phyloP scores from a whole-genome alignment of 2,888 invertebrate genomes.

The Nebria salina region DNA sequence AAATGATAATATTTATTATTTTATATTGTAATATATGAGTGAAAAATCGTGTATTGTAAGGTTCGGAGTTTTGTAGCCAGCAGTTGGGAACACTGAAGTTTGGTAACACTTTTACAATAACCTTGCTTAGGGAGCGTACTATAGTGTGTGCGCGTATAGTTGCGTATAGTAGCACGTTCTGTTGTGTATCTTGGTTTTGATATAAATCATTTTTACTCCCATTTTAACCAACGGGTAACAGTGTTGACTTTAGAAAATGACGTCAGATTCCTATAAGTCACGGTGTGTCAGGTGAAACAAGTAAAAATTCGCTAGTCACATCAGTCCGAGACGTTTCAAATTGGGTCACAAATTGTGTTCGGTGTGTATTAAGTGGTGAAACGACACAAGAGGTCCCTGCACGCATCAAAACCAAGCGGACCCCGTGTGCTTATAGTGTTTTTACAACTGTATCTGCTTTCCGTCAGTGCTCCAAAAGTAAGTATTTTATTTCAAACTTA shows the following conservation, averaged over 20 bases:
- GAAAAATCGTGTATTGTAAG: background rate
- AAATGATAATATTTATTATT: too few relatives aligned
- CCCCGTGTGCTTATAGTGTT: slow-evolving; percentile 34
- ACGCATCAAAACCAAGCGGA: slow-evolving; percentile 24
- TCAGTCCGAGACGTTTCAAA: slow-evolving; percentile 7
- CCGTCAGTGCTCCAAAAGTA: background rate
- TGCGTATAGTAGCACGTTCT: slow-evolving; percentile 34
- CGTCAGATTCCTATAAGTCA: slow-evolving; percentile 41
- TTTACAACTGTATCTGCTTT: slow-evolving; percentile 24
- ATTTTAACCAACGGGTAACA: slow-evolving; percentile 27
- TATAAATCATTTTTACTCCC: slow-evolving; percentile 33
- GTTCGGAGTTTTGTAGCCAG: background rate
- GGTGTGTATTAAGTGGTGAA: slow-evolving; percentile 23
- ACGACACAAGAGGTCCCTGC: slow-evolving; percentile 23
- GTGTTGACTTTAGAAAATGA: slow-evolving; percentile 44
- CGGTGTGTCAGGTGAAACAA: slow-evolving; percentile 35
- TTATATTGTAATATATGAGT: too few relatives aligned
- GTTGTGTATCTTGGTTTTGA: slow-evolving; percentile 35
- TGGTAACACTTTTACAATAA: background rate
- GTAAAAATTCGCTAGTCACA: slow-evolving; percentile 23
- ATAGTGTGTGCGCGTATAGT: slow-evolving; percentile 16
- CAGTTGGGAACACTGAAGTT: background rate
- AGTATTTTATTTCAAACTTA: background rate
- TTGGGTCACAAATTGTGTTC: slow-evolving; percentile 16
- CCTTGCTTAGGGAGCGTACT: background rate